Evolutionary conservation across 2,888 invertebrate genomes (phyloP).

Genomic region (Saturnia japonica): DNA sequence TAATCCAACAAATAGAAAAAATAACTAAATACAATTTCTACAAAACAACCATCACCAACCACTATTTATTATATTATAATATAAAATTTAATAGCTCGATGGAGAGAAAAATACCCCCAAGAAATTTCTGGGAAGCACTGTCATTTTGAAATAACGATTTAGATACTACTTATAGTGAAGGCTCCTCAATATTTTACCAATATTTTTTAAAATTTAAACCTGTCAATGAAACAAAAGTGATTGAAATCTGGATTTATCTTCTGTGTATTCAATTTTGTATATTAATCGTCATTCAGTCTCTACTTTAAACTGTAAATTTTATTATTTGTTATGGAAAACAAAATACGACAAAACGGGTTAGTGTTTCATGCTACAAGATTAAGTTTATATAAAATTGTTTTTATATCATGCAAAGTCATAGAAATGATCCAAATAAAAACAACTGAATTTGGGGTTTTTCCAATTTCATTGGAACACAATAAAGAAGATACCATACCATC

Average conservation of each 20-base stretch:
- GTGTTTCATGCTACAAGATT: neutral
- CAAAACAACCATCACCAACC: neutral
- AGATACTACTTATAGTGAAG: too few species aligned
- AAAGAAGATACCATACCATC: neutral
- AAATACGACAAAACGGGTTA: neutral
- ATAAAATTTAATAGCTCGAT: neutral
- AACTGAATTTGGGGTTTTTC: neutral
- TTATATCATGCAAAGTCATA: slow-evolving; percentile 2
- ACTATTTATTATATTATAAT: neutral
- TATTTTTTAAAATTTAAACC: too few species aligned
- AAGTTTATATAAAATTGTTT: neutral
- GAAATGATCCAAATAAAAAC: neutral
- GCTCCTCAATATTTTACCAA: too few species aligned
- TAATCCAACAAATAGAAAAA: neutral
- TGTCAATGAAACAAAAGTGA: too few species aligned
- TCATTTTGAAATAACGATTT: too few species aligned
- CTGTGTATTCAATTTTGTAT: neutral
- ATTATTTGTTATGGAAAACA: neutral
- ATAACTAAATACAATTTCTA: neutral
- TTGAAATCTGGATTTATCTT: too few species aligned
- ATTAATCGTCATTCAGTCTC: neutral
- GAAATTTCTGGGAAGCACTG: too few species aligned
- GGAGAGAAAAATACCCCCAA: neutral
- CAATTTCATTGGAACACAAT: too few species aligned
- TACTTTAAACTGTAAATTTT: neutral